These are phyloP conservation scores for Neofelis nebulosa DNA, from an alignment of 2,113 vertebrate species.

Conservation along the genomic window DNA sequence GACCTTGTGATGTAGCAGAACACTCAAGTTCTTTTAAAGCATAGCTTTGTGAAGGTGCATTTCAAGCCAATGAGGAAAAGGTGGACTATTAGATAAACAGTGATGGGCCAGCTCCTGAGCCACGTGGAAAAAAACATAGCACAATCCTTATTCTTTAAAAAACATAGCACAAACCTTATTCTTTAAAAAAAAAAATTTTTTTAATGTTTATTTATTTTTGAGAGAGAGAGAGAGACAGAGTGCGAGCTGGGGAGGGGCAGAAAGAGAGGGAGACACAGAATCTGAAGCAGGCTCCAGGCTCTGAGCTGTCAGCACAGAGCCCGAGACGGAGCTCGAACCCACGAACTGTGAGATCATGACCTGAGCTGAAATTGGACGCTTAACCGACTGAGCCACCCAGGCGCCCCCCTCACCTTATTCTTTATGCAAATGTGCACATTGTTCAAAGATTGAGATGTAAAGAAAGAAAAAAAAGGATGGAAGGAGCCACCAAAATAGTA, in stretches of 20 bases:
- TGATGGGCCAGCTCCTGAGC: neutral
- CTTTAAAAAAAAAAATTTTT: neutral
- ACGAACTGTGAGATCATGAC: no score
- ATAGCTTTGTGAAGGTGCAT: neutral
- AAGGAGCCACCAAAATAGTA: neutral
- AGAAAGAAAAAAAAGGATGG: no score
- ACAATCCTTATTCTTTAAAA: neutral
- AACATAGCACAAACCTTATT: neutral
- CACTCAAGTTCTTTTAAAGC: neutral
- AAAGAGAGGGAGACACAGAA: no score
- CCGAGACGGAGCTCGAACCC: no score
- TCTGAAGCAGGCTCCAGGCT: no score
- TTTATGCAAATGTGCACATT: neutral
- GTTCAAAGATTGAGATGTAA: neutral
- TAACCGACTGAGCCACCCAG: no score
- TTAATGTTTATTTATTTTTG: no score
- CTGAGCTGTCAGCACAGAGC: no score
- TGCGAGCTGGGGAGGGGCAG: no score
- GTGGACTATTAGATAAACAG: neutral
- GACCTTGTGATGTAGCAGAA: neutral
- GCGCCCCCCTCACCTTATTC: neutral
- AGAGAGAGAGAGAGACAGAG: no score
- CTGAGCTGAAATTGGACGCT: no score
- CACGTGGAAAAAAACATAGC: neutral
- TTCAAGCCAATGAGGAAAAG: neutral